Conservation (phyloP, 1,140 invertebrate genomes). For the Microplitis mediator region DNA sequence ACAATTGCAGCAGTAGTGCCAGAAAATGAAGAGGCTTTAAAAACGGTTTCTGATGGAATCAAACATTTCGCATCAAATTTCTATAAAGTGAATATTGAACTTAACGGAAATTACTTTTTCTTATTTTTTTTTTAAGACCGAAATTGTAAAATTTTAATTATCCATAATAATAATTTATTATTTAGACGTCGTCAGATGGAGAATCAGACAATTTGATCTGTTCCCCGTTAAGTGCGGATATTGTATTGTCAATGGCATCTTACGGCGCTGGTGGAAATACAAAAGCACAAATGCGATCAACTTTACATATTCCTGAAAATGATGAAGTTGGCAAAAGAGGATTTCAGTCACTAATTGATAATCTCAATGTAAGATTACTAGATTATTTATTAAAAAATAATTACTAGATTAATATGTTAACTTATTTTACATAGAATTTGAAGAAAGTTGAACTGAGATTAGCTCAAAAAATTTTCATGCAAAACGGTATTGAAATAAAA, state of each 20-base stretch:
- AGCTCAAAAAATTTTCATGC: conserved; percentile 70
- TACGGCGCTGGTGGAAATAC: conserved; percentile 66
- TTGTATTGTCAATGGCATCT: conserved; percentile 64
- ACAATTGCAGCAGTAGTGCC: too few species aligned
- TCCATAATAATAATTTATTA: background rate
- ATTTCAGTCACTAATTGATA: conserved; percentile 33
- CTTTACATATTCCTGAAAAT: conserved; percentile 52
- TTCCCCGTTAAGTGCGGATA: conserved; percentile 67
- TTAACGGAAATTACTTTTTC: too few species aligned
- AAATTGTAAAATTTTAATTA: background rate
- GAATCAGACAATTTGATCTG: conserved; percentile 61
- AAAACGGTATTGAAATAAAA: conserved; percentile 52
- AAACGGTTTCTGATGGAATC: too few species aligned
- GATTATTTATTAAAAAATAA: background rate
- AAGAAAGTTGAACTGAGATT: conserved; percentile 63
- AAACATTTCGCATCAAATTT: too few species aligned
- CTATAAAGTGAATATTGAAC: too few species aligned
- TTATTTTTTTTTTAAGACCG: background rate
- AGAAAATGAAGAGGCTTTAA: too few species aligned
- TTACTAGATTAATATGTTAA: too few species aligned
- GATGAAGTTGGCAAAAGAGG: conserved; percentile 31
- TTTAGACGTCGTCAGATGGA: conserved; percentile 29
- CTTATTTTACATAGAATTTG: conserved; percentile 41
- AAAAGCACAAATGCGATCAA: conserved; percentile 60
- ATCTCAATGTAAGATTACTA: conserved; percentile 39